Conservation (phyloP, 2,797 vertebrate species). For the Enteromius trimaculatus region DNA sequence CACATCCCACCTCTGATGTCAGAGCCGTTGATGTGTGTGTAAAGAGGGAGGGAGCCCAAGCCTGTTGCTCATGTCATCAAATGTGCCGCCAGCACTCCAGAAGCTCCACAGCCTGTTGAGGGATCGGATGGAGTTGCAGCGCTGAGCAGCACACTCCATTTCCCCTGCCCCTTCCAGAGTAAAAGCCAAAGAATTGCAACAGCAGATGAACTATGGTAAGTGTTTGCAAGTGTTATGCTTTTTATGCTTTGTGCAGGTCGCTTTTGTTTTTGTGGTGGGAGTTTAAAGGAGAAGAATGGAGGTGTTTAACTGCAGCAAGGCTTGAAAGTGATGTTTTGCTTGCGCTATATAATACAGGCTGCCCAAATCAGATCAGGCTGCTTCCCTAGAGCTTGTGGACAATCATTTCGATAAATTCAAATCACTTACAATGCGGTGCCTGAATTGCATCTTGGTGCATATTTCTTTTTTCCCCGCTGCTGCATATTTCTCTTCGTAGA, state of each 20-base stretch:
- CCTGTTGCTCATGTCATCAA: slow-evolving; percentile 79
- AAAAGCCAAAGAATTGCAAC: slow-evolving; percentile 39
- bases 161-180: slow-evolving; percentile 12
- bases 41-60: slow-evolving; percentile 64
- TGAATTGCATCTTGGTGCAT: neutral
- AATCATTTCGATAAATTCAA: neutral
- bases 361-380: slow-evolving; percentile 18
- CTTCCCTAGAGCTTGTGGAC: neutral
- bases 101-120: slow-evolving; percentile 55
- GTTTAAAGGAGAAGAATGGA: neutral
- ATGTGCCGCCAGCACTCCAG: slow-evolving; percentile 67
- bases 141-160: slow-evolving; percentile 55
- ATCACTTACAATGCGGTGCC: neutral
- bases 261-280: neutral
- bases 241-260: neutral
- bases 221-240: slow-evolving; percentile 47
- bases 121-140: slow-evolving; percentile 65
- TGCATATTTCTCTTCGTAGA: neutral
- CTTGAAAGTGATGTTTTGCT: neutral
- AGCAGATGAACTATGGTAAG: slow-evolving; percentile 69
- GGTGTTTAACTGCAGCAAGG: neutral
- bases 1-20: slow-evolving; percentile 84
- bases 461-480: neutral
- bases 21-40: slow-evolving; percentile 68
- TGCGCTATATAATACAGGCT: slow-evolving; percentile 1